These are phyloP conservation scores for Acanthaster planci DNA, from an alignment of 35 echinoderm and acorn worm species.

Conservation along the genomic window DNA sequence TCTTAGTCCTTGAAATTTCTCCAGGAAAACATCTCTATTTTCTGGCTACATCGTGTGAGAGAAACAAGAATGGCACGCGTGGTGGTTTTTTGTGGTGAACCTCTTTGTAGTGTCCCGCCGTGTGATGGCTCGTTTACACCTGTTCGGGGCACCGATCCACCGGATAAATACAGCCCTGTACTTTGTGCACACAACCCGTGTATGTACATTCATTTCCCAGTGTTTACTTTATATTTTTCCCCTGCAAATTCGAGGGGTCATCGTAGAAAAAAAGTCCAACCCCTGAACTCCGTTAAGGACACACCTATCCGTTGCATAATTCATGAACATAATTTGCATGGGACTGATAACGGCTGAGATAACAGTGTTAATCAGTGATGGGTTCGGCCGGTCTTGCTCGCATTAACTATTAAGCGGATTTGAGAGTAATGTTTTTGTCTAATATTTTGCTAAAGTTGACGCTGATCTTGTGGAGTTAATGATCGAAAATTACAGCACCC, in stretches of 20 bases:
- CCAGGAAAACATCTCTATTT: neutral
- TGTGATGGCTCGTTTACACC: slow-evolving; percentile 21
- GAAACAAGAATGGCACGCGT: neutral
- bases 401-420: slow-evolving; percentile 23
- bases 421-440: slow-evolving; percentile 1
- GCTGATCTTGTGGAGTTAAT: neutral
- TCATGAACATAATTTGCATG: slow-evolving; percentile 20
- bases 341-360: slow-evolving; percentile 9
- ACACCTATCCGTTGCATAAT: slow-evolving; percentile 24
- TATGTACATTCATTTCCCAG: slow-evolving; percentile 16
- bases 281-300: neutral
- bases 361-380: slow-evolving; percentile 5
- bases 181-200: slow-evolving; percentile 22
- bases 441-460: slow-evolving; percentile 10
- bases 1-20: too few relatives aligned
- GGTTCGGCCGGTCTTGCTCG: neutral
- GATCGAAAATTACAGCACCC: slow-evolving; percentile 2
- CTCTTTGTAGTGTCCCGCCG: slow-evolving; percentile 23
- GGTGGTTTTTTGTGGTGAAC: neutral
- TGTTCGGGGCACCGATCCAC: neutral
- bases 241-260: slow-evolving; percentile 30
- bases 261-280: slow-evolving; percentile 22
- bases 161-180: slow-evolving; percentile 24
- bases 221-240: slow-evolving; percentile 22
- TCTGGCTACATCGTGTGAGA: neutral